Evolutionary conservation across 2,113 vertebrate genomes (phyloP).

Genomic region (Cyprinodon tularosa): DNA sequence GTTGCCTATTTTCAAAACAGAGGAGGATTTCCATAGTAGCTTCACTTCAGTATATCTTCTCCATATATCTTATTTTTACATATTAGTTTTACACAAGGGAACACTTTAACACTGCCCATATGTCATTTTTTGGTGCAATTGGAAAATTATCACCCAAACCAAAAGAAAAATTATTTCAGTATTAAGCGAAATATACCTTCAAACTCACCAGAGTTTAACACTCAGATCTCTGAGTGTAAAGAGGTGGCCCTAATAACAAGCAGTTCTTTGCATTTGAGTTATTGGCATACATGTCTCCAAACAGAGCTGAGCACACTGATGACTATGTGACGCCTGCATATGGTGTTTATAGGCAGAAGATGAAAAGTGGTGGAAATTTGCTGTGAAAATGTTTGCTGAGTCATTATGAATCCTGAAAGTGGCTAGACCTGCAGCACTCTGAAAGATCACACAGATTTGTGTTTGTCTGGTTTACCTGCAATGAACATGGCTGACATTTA

Average conservation of each 20-base stretch:
- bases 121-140: slow-evolving; percentile 60
- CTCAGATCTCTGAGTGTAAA: slow-evolving; percentile 74
- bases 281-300: slow-evolving; percentile 70
- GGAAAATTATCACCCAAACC: slow-evolving; percentile 57
- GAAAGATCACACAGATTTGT: slow-evolving; percentile 53
- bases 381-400: slow-evolving; percentile 75
- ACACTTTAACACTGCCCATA: slow-evolving; percentile 3
- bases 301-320: slow-evolving; percentile 63
- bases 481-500: slow-evolving; percentile 66
- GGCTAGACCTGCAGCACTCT: slow-evolving; percentile 46
- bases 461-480: slow-evolving; percentile 62
- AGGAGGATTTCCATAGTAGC: slow-evolving; percentile 11
- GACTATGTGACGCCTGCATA: slow-evolving; percentile 69
- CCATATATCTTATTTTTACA: slow-evolving; percentile 28
- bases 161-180: slow-evolving; percentile 62
- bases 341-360: slow-evolving; percentile 73
- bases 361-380: slow-evolving; percentile 60
- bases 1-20: slow-evolving; percentile 12
- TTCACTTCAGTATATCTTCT: slow-evolving; percentile 15
- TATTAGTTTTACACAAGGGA: slow-evolving; percentile 51
- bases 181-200: slow-evolving; percentile 38
- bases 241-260: slow-evolving; percentile 68
- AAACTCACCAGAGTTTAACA: slow-evolving; percentile 41
- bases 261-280: slow-evolving; percentile 62
- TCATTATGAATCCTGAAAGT: slow-evolving; percentile 61